Evolutionary conservation across 2,113 vertebrate genomes (phyloP).

Genomic region (Apodemus sylvaticus): DNA sequence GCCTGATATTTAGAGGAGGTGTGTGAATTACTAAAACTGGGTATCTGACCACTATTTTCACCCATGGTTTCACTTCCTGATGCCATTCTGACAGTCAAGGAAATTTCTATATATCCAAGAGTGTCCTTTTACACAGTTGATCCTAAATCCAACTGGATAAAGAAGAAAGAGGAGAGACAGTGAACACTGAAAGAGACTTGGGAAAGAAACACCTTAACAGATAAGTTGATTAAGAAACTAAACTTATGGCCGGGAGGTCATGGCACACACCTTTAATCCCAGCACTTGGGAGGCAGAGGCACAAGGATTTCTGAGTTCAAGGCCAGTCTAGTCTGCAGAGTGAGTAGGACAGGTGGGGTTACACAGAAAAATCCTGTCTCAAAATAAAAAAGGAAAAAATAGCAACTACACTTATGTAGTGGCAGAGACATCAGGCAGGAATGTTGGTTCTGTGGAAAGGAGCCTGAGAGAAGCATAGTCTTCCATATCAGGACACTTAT

Average conservation of each 20-base stretch:
- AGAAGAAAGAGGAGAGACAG: not conserved
- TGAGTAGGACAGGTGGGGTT: too few species aligned
- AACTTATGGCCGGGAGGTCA: too few species aligned
- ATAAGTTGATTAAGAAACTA: not conserved
- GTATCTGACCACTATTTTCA: not conserved
- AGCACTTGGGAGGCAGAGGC: too few species aligned
- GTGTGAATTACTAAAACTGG: fast-evolving
- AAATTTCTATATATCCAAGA: not conserved
- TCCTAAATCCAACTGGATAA: not conserved
- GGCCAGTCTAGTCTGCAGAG: too few species aligned
- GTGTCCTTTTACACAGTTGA: not conserved
- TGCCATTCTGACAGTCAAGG: not conserved
- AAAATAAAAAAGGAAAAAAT: too few species aligned
- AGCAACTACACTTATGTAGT: not conserved
- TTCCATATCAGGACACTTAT: not conserved
- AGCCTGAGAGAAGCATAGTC: not conserved
- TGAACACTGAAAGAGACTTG: not conserved
- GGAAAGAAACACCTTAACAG: not conserved
- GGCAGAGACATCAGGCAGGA: not conserved
- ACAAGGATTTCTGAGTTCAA: too few species aligned
- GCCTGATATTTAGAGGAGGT: not conserved
- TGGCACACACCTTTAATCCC: too few species aligned
- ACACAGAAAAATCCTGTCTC: too few species aligned
- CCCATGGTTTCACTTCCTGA: fast-evolving
- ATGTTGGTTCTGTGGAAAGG: not conserved